Conservation (phyloP, 1,140 invertebrate species). For the Zaprionus camerounensis region DNA sequence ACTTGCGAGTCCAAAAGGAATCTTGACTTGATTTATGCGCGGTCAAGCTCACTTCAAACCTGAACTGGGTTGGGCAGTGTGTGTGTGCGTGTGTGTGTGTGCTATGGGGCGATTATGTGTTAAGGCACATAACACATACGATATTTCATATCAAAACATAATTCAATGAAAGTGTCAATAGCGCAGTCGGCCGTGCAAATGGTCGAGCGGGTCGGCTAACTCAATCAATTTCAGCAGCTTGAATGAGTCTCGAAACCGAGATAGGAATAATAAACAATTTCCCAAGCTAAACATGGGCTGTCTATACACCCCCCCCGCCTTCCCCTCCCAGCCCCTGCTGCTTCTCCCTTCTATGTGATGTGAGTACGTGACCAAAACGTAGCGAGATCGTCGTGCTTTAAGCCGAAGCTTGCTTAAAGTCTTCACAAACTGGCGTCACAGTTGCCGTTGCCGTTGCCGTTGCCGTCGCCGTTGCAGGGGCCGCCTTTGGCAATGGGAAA, state of each 20-base stretch:
- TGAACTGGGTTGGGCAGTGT: slow-evolving; percentile 9
- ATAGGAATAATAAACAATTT: slow-evolving; percentile 73
- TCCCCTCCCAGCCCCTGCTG: not conserved
- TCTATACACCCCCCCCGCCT: not conserved
- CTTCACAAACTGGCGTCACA: slow-evolving; percentile 22
- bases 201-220: slow-evolving; percentile 44
- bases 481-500: slow-evolving; percentile 33
- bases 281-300: slow-evolving; percentile 36
- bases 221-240: slow-evolving; percentile 70
- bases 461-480: not conserved
- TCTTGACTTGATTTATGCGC: slow-evolving; percentile 72
- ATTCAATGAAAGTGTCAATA: slow-evolving; percentile 79
- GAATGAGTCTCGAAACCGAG: slow-evolving; percentile 15
- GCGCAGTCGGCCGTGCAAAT: slow-evolving; percentile 27
- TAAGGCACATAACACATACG: slow-evolving; percentile 44
- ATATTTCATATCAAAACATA: slow-evolving; percentile 63
- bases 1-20: slow-evolving; percentile 28
- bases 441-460: not conserved
- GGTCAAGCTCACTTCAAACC: slow-evolving; percentile 69
- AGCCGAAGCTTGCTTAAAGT: slow-evolving; percentile 25
- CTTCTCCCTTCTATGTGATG: not conserved
- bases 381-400: slow-evolving; percentile 20
- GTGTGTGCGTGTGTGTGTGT: not conserved
- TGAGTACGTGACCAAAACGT: slow-evolving; percentile 40
- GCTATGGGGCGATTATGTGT: slow-evolving; percentile 17